Evolutionary conservation across 2,113 vertebrate genomes (phyloP), one percentile per base, ranked within the genome.

Genomic region (Megaceryle torquata): DNA sequence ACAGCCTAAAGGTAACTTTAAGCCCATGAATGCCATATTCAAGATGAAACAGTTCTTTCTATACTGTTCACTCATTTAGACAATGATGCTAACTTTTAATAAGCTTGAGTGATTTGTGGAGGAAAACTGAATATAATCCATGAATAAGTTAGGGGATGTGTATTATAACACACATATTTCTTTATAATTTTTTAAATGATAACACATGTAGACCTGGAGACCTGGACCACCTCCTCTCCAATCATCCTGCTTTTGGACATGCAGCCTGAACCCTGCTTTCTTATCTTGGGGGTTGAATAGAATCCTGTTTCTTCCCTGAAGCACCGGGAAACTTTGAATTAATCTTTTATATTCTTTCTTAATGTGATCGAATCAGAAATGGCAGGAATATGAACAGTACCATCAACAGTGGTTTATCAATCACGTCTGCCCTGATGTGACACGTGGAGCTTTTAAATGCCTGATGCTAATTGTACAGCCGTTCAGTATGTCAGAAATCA

Each of bases 221-320:
- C 14, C 25, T 8, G 12, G 13, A 68, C n/a, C 16, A 41, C 6
- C 3, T 61, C 80, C 10, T 50, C 10, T 77, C 50, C 61, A 25
- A 63, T 50, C 28, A 63, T 51, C 11, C 41, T 63, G 41, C 24
- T 77, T 76, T 82, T 65, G 33, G 56, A 81, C 19, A 46, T 0
- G 0, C 10, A 74, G 35, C 9, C 48, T 1, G 0, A 56, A 21
- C 4, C 6, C 7, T 10, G 5, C 2, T 56, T 50, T 48, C 46
- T 86, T 4, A 3, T n/a, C 31, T 69, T 29, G 14, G 10, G 44
- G 12, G 14, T 46, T 82, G 26, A 75, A 67, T 2, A 76, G 50
- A 64, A 46, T 11, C 26, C 28, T 50, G 13, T 12, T 81, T 91
- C 41, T 54, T 16, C 50, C 13, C 41, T 29, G 19, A 82, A 75